Base-by-base conservation (phyloP, 2,888 invertebrate genomes). In the Spodoptera littoralis region DNA sequence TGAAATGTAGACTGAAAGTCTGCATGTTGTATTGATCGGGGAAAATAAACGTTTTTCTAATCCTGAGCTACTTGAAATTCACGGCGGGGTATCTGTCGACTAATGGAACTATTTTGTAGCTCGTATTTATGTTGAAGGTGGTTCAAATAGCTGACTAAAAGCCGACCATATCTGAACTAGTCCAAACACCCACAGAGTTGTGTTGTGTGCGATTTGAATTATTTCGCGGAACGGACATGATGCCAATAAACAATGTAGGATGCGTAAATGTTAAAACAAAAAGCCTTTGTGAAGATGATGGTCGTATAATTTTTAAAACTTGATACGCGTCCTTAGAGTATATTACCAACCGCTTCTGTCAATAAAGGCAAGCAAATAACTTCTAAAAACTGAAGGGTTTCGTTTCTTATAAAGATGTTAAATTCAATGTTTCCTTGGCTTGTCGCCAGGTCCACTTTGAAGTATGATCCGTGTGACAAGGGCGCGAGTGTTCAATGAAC, bases 161-260 rank as follows among this genome's bases (percentile, higher is more conserved):
- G 47, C 11, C 11, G 22, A 9, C 48, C 24, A 8, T 61, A 6
- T 27, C 36, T 62, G 62, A 73, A 56, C 22, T 50, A 50, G 69
- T 22, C 9, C 51, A 62, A 60, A 64, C 59, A 74, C 27, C 45
- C 42, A 30, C 22, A 3, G 13, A 36, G 13, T 22, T 36, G 36
- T 60, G 47, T 65, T 69, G 5, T 41, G 22, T 18, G 27, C 24
- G 11, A 53, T 60, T 44, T 8, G 46, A 53, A 74, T 52, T 22
- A 46, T 63, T 74, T 74, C 70, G 30, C 5, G 36, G 56, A 63
- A 71, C 58, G 52, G 42, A 50, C 55, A 53, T 22, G 42, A 30
- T 1, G 11, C 41, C 13, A 12, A 3, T 18, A 13, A 18, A 55
- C 58, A 62, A n/a, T 69, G 51, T 30, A 30, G 13, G 1, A 41